These are phyloP conservation scores for Melospiza melodia DNA, from an alignment of 2,113 vertebrate genomes.

Conservation along the genomic window DNA sequence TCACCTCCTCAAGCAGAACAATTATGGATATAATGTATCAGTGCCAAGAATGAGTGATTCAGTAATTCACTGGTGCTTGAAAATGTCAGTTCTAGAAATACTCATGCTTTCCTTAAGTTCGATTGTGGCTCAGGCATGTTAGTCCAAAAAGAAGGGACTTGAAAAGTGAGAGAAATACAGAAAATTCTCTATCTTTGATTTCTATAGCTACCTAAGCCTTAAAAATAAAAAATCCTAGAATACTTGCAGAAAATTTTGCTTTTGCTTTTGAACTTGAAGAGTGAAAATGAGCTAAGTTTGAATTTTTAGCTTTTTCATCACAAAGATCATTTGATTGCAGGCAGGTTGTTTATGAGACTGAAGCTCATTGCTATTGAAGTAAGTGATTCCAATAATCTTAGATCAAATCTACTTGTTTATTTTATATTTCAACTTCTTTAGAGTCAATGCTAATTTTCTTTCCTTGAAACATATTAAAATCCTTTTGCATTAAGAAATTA, in stretches of 20 bases:
- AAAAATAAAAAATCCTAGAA: neutral
- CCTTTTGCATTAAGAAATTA: neutral
- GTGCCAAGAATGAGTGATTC: constrained; percentile 52
- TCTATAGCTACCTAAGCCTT: neutral
- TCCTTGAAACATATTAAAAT: constrained; percentile 18
- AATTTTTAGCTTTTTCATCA: neutral
- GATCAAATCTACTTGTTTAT: constrained; percentile 26
- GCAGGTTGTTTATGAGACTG: constrained; percentile 30
- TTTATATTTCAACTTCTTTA: constrained; percentile 39
- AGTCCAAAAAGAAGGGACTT: neutral
- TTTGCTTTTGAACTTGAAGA: neutral
- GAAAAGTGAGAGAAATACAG: neutral
- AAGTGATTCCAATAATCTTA: neutral
- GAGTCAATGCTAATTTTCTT: neutral
- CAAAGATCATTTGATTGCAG: constrained; percentile 18
- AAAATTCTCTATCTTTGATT: neutral
- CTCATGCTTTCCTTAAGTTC: neutral
- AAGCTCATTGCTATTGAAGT: constrained; percentile 32
- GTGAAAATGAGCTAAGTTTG: neutral
- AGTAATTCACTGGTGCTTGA: constrained; percentile 46
- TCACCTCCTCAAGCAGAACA: constrained; percentile 36
- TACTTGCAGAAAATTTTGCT: neutral
- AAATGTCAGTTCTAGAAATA: constrained; percentile 63
- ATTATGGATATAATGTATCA: constrained; percentile 2
- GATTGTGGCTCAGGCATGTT: neutral